Evolutionary conservation across 2,797 vertebrate genomes (phyloP).

Genomic region (Epinephelus coioides): DNA sequence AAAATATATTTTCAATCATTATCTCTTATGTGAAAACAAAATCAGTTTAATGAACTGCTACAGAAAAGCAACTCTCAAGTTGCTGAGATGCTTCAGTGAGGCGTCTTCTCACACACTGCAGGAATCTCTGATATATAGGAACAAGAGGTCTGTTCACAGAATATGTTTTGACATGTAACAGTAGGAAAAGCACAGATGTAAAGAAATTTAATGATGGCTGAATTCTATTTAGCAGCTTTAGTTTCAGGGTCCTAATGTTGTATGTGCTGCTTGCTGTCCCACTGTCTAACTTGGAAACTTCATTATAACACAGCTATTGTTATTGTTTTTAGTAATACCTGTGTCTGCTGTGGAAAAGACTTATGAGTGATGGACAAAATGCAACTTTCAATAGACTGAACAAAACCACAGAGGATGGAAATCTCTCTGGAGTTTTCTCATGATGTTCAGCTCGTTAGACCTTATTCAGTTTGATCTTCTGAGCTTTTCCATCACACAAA

Average conservation of each 20-base stretch:
- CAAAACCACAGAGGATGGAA: too few relatives aligned
- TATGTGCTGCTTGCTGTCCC: neutral
- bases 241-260: neutral
- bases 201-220: too few relatives aligned
- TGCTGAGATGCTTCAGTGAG: neutral
- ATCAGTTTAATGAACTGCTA: neutral
- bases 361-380: too few relatives aligned
- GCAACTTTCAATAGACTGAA: too few relatives aligned
- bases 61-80: neutral
- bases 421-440: neutral
- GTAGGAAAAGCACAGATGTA: too few relatives aligned
- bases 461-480: neutral
- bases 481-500: neutral
- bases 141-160: neutral
- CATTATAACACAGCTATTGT: neutral
- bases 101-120: neutral
- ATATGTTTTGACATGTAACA: neutral
- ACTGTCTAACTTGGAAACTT: neutral
- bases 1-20: neutral
- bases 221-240: neutral
- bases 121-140: neutral
- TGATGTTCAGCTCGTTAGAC: neutral
- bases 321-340: neutral
- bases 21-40: neutral
- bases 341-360: neutral